Base-by-base conservation (phyloP, 1,140 invertebrate species). In the Hypothenemus hampei region DNA sequence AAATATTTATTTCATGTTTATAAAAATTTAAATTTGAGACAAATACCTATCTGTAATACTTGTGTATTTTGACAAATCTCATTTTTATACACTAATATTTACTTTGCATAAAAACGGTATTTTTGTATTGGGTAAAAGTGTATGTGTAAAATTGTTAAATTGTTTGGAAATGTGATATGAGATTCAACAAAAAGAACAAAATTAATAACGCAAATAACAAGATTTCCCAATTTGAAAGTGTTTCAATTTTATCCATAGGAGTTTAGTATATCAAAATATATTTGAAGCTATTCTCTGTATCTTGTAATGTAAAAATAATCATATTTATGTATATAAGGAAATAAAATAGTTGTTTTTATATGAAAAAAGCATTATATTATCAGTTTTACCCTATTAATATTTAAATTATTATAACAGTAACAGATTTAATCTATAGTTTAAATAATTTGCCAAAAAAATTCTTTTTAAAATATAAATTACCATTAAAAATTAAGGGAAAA, bases 111-210 rank as follows among this genome's bases (percentile, higher is more conserved):
- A 59, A 13, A 58, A 57, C 60, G 56, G 59, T 66, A 67, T 67
- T 66, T 67, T 67, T 66, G 55, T 66, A 65, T 63, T 53, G 37
- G 35, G 53, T 59, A 51, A 62, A 62, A 57, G 58, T 52, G 48
- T 65, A 53, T 60, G 13, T 31, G 43, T 54, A 66, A 39, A 48
- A 53, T 64, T 62, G 62, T 64, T 62, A 51, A 63, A 63, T 60
- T 61, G 60, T 61, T 57, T 58, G 63, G 52, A 58, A 65, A 65
- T 68, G 66, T 68, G 66, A 68, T 68, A 68, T 68, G 64, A 37
- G 10, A 64, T 41, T 23, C 48, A 26, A 51, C 40, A 41, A 37
- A 36, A 41, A 37, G 11, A 3, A 37, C 16, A 8, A 11, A 43
- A 43, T n/a, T n/a, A n/a, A n/a, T n/a, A 43, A 21, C n/a, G 29